Base-by-base conservation (phyloP, 1,140 invertebrate species). In the Oryctes rhinoceros region DNA sequence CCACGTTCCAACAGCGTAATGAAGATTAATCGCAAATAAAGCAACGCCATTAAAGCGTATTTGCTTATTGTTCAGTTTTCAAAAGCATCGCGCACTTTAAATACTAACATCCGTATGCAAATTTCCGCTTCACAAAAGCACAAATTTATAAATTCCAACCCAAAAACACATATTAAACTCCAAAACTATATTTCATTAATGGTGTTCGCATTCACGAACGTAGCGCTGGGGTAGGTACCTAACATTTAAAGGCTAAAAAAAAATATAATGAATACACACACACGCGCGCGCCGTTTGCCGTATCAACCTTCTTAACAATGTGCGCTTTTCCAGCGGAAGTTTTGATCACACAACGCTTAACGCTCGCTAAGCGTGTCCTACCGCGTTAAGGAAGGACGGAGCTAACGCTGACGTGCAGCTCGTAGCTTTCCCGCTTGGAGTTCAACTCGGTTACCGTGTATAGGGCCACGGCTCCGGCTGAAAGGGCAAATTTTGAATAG, bases 401-500 rank as follows among this genome's bases (percentile, higher is more conserved):
- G 74, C 65, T 67, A 47, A 76, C 74, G 74, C 11, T 15, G n/a
- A 76, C 74, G 74, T 44, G 44, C 0, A 48, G 10, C 30, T 44
- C 11, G 35, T 47, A 76, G 44, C 20, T 67, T 67, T 67, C 65
- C 65, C 4, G 65, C 39, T 44, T 76, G 11, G 13, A 39, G 35
- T 35, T 35, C n/a, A 35, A 67, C 65, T 35, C n/a, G n/a, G 18
- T 18, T 20, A 0, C 65, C 65, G 67, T 13, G 67, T 71, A 35
- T 71, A 71, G 67, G 49, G 9, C 49, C n/a, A 7, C 49, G 11
- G 49, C 49, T 53, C 67, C 20, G 74, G 74, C 74, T 76, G 74
- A 76, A 76, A 76, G 74, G 74, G 74, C 74, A 44, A 76, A 76
- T 76, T 76, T 76, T 76, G 74, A 76, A 76, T 76, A 76, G 74